These are phyloP conservation scores for Dicaeum eximium DNA, from an alignment of 2,113 vertebrate genomes.

Conservation along the genomic window DNA sequence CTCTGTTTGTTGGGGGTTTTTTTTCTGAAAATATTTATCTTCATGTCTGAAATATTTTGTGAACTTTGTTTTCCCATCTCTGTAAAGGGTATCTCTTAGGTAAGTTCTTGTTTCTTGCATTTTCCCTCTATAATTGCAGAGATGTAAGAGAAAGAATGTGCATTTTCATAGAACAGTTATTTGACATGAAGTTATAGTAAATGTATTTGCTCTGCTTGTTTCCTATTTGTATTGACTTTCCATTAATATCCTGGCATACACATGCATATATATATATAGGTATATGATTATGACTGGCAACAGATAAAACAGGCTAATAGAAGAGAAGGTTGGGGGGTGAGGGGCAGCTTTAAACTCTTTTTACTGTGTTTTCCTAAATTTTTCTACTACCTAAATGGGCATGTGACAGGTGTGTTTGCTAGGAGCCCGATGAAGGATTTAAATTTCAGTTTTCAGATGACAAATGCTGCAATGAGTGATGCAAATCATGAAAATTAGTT, in stretches of 20 bases:
- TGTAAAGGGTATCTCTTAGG: background rate
- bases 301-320: background rate
- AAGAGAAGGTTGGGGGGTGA: background rate
- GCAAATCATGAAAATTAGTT: constrained; percentile 15
- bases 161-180: background rate
- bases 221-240: background rate
- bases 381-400: background rate
- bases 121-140: background rate
- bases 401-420: background rate
- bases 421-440: background rate
- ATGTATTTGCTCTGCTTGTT: background rate
- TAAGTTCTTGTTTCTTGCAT: background rate
- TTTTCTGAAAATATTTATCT: background rate
- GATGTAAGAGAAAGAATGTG: background rate
- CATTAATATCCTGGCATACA: background rate
- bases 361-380: background rate
- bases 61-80: background rate
- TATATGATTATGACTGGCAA: background rate
- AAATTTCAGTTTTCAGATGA: constrained; percentile 12
- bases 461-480: constrained; percentile 12
- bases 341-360: background rate
- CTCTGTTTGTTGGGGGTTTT: background rate
- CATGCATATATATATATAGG: background rate
- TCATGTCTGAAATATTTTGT: background rate
- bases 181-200: background rate